Evolutionary conservation across 2,113 vertebrate species (phyloP).

Genomic region (Xiphophorus couchianus): DNA sequence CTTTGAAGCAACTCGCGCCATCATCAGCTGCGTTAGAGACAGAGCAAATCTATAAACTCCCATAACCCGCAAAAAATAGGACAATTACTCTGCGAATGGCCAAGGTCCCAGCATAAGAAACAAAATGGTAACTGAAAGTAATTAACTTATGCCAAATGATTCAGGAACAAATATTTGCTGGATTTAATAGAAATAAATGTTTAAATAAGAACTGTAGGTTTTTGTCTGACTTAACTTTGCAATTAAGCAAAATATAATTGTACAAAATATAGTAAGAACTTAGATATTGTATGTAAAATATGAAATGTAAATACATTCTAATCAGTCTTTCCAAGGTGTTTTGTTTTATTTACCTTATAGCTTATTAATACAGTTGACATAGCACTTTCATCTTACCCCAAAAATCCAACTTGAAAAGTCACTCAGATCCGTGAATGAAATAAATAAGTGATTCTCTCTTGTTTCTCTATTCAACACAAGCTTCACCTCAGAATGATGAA

Average conservation of each 20-base stretch:
- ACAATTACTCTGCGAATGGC: slow-evolving; percentile 4
- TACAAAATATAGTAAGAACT: background rate
- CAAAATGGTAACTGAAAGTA: slow-evolving; percentile 5
- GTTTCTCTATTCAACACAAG: no score
- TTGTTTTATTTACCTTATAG: no score
- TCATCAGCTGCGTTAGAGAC: slow-evolving; percentile 6
- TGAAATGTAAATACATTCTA: no score
- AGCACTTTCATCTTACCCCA: no score
- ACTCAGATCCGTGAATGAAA: no score
- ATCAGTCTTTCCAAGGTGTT: no score
- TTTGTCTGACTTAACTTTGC: slow-evolving; percentile 33
- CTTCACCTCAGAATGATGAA: no score
- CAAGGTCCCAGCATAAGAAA: background rate
- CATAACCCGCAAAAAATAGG: slow-evolving; percentile 1
- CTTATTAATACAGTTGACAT: no score
- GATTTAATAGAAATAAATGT: slow-evolving; percentile 39
- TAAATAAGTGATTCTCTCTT: no score
- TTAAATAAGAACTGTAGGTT: slow-evolving; percentile 10
- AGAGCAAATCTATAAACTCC: slow-evolving; percentile 10
- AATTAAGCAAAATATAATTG: slow-evolving; percentile 51
- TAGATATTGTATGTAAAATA: no score
- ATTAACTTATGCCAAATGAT: slow-evolving; percentile 41
- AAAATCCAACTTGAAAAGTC: no score
- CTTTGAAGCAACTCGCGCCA: slow-evolving; percentile 17
- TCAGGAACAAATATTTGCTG: slow-evolving; percentile 42